Base-by-base conservation (phyloP, 2,888 invertebrate genomes). In the Volucella zonaria region DNA sequence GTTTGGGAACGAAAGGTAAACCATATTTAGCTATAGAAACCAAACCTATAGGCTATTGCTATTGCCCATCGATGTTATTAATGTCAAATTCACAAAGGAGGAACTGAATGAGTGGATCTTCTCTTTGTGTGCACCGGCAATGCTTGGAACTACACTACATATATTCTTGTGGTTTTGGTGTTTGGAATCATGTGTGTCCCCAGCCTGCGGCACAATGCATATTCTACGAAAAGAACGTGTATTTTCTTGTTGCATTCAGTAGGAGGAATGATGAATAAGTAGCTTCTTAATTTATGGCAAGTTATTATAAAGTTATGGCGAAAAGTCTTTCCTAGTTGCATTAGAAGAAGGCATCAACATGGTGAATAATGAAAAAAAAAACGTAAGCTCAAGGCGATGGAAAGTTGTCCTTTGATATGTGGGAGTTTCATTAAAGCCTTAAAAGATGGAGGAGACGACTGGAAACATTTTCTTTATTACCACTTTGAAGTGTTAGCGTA, bases 81-180 rank as follows among this genome's bases (percentile, higher is more conserved):
- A 83, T 80, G 79, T 75, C 75, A 66, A 83, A 80, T 80, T 80
- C 56, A 83, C 75, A 83, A 80, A 75, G 66, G 70, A 12, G 54
- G 49, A 31, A 74, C 58, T 82, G 64, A 78, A 59, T 70, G 78
- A 70, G 56, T 66, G 71, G 14, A 6, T 31, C 31, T 31, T n/a
- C 42, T 15, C 61, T 54, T 77, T 82, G 81, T 81, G 45, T 43
- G 52, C 31, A n/a, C 61, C 59, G 43, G 40, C 64, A 59, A 66
- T 70, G 42, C 56, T 58, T 58, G 47, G 42, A 40, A 43, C 23
- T 58, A 18, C 18, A 18, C n/a, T n/a, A n/a, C n/a, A 18, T 18
- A 40, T 31, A 40, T 43, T 31, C 38, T 40, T 45, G 8, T 15
- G 31, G 58, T 3, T 11, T 12, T 10, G 12, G 45, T 14, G 14